Conservation (phyloP, 2,888 invertebrate genomes). For the Polyommatus iphigenia region DNA sequence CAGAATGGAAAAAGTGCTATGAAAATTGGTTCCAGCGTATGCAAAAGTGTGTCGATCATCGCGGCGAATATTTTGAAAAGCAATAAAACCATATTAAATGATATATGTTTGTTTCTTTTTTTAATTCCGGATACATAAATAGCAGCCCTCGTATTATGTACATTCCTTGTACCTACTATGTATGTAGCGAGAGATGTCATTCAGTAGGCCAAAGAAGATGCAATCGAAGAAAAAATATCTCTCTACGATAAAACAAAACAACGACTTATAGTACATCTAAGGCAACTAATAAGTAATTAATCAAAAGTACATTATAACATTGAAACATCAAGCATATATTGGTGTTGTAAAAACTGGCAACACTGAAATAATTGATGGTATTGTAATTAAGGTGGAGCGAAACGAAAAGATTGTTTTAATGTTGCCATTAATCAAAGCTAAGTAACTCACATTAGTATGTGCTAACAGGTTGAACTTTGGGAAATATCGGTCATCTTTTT, state of each 20-base stretch:
- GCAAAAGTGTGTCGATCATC: too few relatives aligned
- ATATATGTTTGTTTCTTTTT: too few relatives aligned
- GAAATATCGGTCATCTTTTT: slow-evolving; percentile 9
- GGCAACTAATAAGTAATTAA: background rate
- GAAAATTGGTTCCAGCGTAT: too few relatives aligned
- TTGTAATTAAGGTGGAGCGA: slow-evolving; percentile 36
- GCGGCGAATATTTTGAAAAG: too few relatives aligned
- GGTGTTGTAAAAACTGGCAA: slow-evolving; percentile 27
- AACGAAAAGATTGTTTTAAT: slow-evolving; percentile 52
- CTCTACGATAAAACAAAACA: background rate
- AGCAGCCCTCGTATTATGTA: too few relatives aligned
- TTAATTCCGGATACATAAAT: too few relatives aligned
- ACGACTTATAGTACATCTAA: background rate
- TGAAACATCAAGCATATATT: slow-evolving; percentile 20
- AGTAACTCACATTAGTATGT: slow-evolving; percentile 36
- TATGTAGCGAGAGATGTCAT: too few relatives aligned
- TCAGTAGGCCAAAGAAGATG: background rate
- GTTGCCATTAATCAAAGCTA: slow-evolving; percentile 62
- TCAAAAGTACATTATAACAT: slow-evolving; percentile 14
- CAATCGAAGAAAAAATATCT: background rate
- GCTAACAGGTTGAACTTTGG: slow-evolving; percentile 32
- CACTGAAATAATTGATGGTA: slow-evolving; percentile 35
- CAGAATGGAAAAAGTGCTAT: too few relatives aligned
- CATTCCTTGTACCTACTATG: too few relatives aligned
- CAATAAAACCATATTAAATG: too few relatives aligned